These are phyloP conservation scores for Bothrops jararaca DNA, from an alignment of 2,113 vertebrate species.

Conservation along the genomic window DNA sequence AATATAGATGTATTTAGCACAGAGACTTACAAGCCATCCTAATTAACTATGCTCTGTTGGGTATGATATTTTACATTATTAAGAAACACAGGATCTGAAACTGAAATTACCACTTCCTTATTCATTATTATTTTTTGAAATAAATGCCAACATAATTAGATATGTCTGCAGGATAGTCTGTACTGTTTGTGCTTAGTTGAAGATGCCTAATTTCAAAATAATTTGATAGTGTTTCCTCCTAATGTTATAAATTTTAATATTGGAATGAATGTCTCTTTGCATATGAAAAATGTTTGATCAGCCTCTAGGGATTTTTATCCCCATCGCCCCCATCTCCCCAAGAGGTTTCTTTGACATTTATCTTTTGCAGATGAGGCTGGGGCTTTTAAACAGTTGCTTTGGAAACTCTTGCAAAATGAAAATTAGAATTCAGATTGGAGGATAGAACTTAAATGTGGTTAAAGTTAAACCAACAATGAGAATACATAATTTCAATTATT, in stretches of 20 bases:
- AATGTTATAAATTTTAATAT: not conserved
- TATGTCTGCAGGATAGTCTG: not conserved
- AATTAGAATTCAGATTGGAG: conserved; percentile 22
- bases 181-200: not conserved
- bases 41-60: too few relatives aligned
- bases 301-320: not conserved
- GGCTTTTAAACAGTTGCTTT: not conserved
- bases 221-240: not conserved
- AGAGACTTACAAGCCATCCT: not conserved
- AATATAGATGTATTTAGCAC: not conserved
- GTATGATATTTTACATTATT: not conserved
- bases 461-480: not conserved
- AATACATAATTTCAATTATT: conserved; percentile 22
- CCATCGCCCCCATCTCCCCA: not conserved
- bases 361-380: not conserved
- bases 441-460: conserved; percentile 12
- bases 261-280: not conserved
- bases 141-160: not conserved
- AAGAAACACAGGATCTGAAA: not conserved
- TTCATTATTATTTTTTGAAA: not conserved
- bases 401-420: not conserved
- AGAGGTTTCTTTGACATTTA: not conserved
- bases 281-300: not conserved
- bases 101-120: not conserved
- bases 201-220: not conserved